Evolutionary conservation across 2,113 vertebrate genomes (phyloP), one percentile per base, ranked within the genome.

Genomic region (Calyptommatus sinebrachiatus): DNA sequence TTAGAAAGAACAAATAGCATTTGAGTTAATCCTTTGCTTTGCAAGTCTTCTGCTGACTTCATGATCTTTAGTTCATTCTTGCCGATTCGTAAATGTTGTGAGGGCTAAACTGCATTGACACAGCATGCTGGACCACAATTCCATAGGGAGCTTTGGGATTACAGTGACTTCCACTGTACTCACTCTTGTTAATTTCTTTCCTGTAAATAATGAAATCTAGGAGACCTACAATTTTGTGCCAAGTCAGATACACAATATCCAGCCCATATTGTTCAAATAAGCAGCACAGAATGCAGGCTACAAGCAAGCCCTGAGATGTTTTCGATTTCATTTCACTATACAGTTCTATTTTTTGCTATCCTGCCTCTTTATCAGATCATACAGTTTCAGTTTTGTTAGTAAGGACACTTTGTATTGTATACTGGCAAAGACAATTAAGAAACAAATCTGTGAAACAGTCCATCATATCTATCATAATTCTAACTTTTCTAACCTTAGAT

Each of bases 1-100:
- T 78, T 85, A 80, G 86, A 83, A 86, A 87, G 89, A 92, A 83
- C 85, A 91, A 91, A 89, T 83, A 89, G 70, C 84, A 90, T 70
- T 68, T 79, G 71, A 87, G 72, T 75, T 88, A 88, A 88, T 87
- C 84, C 79, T 86, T 72, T 0, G 0, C 78, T 78, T 74, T 4
- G 0, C 67, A 50, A 76, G 14, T 90, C 77, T 84, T 83, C 29
- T 41, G 5, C 62, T 84, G 60, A 71, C 29, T 63, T 65, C 60
- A 46, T 10, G 63, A 80, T 81, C 73, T 67, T 61, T n/a, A 53
- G 8, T 16, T 68, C 84, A 45, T 41, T 84, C 62, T 84, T 83
- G 61, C 75, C 48, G 57, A 26, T 63, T 77, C 84, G 45, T 61
- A 67, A 71, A 77, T 67, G 4, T 2, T 29, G 73, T 31, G 26